These are phyloP conservation scores for Trachelus stipa DNA, from an alignment of 2,888 invertebrate species.

Conservation along the genomic window DNA sequence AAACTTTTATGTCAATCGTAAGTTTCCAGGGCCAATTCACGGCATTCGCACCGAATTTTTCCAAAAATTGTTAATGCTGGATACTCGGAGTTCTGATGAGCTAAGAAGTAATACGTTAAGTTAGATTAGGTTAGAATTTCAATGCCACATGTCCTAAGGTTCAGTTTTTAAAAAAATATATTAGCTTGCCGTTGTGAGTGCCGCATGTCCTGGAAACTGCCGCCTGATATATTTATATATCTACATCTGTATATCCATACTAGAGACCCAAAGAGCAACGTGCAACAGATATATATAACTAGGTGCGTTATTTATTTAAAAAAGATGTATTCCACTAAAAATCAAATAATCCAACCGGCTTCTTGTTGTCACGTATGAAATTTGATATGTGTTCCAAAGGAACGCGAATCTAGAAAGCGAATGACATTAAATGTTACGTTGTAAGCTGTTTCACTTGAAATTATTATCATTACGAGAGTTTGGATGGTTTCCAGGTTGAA, in stretches of 20 bases:
- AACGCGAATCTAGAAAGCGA: background rate
- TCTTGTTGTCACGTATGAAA: background rate
- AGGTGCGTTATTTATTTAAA: background rate
- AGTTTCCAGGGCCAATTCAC: no score
- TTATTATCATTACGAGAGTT: conserved; percentile 35
- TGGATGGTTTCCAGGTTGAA: conserved; percentile 30
- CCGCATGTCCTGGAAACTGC: no score
- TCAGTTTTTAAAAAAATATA: no score
- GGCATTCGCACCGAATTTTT: no score
- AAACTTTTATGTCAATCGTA: no score
- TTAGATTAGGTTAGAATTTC: no score
- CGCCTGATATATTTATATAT: no score
- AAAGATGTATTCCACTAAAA: background rate
- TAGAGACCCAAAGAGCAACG: background rate
- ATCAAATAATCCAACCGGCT: background rate
- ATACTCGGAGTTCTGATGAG: no score
- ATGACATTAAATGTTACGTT: background rate
- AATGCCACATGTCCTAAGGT: no score
- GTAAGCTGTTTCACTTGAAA: conserved; percentile 25
- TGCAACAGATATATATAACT: background rate
- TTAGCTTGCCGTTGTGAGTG: no score
- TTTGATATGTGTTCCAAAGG: background rate
- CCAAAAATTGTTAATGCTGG: no score
- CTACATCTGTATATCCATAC: background rate
- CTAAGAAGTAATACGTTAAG: no score